phyloP scores from a whole-genome alignment of 2,888 invertebrate genomes.

The Pecten maximus region DNA sequence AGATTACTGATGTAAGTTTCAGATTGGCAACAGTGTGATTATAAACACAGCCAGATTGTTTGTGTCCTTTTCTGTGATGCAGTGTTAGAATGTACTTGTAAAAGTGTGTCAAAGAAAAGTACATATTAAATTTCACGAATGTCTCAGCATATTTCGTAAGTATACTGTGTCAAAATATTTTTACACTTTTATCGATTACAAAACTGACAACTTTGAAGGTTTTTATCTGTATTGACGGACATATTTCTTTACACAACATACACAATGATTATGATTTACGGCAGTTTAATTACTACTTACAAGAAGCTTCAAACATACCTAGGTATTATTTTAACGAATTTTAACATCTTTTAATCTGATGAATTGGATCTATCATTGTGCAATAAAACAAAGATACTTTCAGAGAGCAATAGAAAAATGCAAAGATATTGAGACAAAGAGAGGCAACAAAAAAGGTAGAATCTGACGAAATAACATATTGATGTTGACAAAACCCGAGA shows the following conservation, averaged over 20 bases:
- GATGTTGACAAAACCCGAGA: background rate
- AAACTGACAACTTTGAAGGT: background rate
- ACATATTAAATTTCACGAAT: background rate
- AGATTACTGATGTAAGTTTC: constrained; percentile 26
- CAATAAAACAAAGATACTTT: background rate
- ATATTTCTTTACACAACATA: background rate
- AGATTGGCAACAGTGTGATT: background rate
- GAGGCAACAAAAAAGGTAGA: background rate
- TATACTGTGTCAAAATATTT: background rate
- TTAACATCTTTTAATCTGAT: background rate
- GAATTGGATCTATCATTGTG: background rate
- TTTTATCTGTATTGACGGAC: background rate
- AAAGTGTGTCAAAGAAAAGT: background rate
- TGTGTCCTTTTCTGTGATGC: background rate
- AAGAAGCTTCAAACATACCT: background rate
- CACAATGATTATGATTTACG: background rate
- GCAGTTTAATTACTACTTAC: background rate
- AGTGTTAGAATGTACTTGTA: background rate
- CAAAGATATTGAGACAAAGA: background rate
- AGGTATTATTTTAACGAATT: background rate
- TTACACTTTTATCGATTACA: background rate
- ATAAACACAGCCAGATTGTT: background rate
- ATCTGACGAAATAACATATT: background rate
- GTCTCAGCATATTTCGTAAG: background rate
- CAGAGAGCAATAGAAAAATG: background rate